Evolutionary conservation across 2,797 vertebrate genomes (phyloP), one percentile per base, ranked within the genome.

Genomic region (Cetoscarus ocellatus): DNA sequence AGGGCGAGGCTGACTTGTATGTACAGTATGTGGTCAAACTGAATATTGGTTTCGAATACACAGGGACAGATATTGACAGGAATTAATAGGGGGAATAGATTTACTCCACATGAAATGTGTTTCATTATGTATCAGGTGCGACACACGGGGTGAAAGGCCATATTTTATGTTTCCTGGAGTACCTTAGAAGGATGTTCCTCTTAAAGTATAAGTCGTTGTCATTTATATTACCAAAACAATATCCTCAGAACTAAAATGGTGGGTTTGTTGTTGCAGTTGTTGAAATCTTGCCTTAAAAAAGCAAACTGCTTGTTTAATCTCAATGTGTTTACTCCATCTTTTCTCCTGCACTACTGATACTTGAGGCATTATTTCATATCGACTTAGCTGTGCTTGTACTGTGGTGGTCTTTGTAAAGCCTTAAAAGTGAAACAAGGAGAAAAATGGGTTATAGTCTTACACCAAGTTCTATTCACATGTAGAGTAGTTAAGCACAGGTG

Each of bases 1-100:
- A 65, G 18, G 70, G 64, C 0, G 50, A 18, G 65, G 55, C 47
- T 43, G 55, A 38, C 67, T 74, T 48, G 66, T 55, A 5, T 27
- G 27, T 27, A 27, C 27, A 27, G 7, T 7, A 34, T 65, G 43
- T 4, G 3, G 15, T 60, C 60, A 47, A 10, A 15, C 1, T 63
- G 11, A 51, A 61, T 40, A 14, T 14, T 51, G 15, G 15, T 43
- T 50, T 14, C 39, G 27, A 4, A 27, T 27, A 27, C 27, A 2
- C 27, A 27, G 27, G 27, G 27, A 27, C 2, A 2, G 4, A 8
- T 10, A 42, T 42, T 11, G 9, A 11, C 1, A 49, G 5, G 3
- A 27, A 8, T 10, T 8, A 14, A 15, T 34, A 52, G 34, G 18
- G 34, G 18, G n/a, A 7, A 3, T 7, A 7, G n/a, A 56, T 15